A percentile compares a stretch with the other conserved stretches of the same genome.
phyloP scores from a whole-genome alignment of 2,113 vertebrate genomes.

The Seriola aureovittata region DNA sequence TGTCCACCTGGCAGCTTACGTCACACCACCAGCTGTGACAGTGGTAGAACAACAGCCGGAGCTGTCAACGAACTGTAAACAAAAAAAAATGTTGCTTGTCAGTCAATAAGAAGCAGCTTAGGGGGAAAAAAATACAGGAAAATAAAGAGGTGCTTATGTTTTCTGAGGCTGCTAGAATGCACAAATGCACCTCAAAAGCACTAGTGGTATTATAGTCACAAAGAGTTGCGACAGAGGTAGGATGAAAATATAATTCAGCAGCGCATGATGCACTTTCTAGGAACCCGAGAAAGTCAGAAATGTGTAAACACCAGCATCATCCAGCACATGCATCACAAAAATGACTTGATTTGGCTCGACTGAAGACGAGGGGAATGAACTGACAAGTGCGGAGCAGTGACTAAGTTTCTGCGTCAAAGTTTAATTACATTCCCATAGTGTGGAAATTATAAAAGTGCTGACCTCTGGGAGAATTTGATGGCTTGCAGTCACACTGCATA shows the following conservation, averaged over 20 bases:
- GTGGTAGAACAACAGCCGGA: constrained; percentile 16
- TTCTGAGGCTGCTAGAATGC: constrained; percentile 2
- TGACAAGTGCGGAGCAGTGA: constrained; percentile 48
- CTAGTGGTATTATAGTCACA: neutral
- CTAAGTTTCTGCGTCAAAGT: constrained; percentile 67
- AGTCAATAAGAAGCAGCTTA: constrained; percentile 16
- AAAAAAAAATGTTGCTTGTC: neutral
- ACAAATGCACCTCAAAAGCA: constrained; percentile 26
- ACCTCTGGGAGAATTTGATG: constrained; percentile 75
- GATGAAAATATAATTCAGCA: constrained; percentile 41
- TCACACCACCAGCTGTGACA: constrained; percentile 33
- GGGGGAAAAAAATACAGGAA: neutral
- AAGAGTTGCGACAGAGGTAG: constrained; percentile 17
- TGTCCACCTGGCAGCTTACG: constrained; percentile 10
- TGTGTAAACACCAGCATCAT: constrained; percentile 50
- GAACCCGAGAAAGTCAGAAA: constrained; percentile 44
- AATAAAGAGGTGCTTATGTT: constrained; percentile 23
- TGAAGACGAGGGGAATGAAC: constrained; percentile 13
- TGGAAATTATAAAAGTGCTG: constrained; percentile 80
- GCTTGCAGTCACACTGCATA: constrained; percentile 75
- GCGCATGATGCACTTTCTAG: constrained; percentile 29
- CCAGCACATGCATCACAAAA: constrained; percentile 31
- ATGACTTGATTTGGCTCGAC: constrained; percentile 5
- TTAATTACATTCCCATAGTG: constrained; percentile 72
- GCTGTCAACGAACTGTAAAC: constrained; percentile 9